Evolutionary conservation across 2,888 invertebrate genomes (phyloP).

Genomic region (Temnothorax ravouxi): DNA sequence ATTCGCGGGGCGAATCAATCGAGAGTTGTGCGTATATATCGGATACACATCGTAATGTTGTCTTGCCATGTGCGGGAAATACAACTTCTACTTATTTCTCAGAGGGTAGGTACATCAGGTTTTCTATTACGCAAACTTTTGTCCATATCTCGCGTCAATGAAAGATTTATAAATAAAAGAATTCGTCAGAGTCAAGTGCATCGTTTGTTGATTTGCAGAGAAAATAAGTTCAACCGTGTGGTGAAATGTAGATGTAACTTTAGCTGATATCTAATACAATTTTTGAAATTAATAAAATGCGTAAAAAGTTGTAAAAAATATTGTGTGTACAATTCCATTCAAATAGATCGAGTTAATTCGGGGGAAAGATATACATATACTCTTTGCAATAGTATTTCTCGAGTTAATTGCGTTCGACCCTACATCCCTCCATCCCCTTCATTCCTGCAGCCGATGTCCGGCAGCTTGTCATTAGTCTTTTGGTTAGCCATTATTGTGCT

Average conservation of each 20-base stretch:
- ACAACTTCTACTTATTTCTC: conserved; percentile 10
- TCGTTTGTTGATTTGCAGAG: background rate
- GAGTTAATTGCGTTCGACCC: background rate
- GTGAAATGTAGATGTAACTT: background rate
- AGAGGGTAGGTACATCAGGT: background rate
- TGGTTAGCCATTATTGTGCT: conserved; percentile 67
- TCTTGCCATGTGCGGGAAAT: background rate
- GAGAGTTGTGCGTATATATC: conserved; percentile 8
- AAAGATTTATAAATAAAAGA: background rate
- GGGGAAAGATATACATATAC: background rate
- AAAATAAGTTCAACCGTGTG: background rate
- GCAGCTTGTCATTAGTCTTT: conserved; percentile 52
- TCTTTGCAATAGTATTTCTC: background rate
- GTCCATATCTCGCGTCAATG: background rate
- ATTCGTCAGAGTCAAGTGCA: background rate
- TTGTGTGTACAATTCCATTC: background rate
- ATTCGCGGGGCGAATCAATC: conserved; percentile 47
- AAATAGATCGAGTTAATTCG: background rate
- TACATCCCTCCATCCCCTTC: background rate
- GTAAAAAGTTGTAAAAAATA: background rate
- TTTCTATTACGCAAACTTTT: conserved; percentile 4
- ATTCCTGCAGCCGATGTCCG: background rate
- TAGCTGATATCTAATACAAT: background rate
- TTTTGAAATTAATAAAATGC: background rate
- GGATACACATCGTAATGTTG: conserved; percentile 7